Evolutionary conservation across 2,888 invertebrate genomes (phyloP), one percentile per base, ranked within the genome.

Genomic region (Thereva unica): DNA sequence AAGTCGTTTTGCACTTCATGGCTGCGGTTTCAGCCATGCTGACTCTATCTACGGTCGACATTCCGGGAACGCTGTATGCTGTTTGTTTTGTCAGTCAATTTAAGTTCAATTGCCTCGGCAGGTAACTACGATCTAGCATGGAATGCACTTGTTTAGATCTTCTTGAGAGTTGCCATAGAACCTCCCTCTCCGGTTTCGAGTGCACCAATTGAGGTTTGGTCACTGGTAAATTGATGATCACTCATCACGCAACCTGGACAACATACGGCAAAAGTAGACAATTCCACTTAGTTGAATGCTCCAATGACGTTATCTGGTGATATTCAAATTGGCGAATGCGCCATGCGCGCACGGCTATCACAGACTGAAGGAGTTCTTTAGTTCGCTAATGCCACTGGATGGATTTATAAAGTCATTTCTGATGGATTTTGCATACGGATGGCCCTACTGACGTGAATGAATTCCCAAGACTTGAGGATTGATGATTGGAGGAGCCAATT

Each of bases 51-150:
- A 45, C 40, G 54, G 47, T 47, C 54, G 64, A 55, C 47, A 64
- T 49, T 65, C 40, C 49, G 40, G 9, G 49, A 64, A 64, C 47
- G 47, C 54, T 42, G 12, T 23, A 23, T 47, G 54, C 65, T 65
- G 56, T 69, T 68, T 69, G 69, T 69, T 69, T 56, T 67, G 69
- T 69, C 69, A 67, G 59, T 69, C 69, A 69, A 67, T 67, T 67
- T 52, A 55, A 69, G 56, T 63, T 57, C 67, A 61, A 61, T 61
- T 61, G 61, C 61, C 61, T 61, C 61, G 34, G 10, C 6, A 7
- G 8, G 47, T 47, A 47, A 47, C 12, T 40, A 23, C 23, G 23
- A 23, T 23, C 23, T 40, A 37, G 35, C 45, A 49, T 23, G 42
- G 61, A 61, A 61, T 61, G 41, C 61, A 61, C 42, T 61, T 61